Evolutionary conservation across 2,113 vertebrate genomes (phyloP).

Genomic region (Mormyrus lacerda): DNA sequence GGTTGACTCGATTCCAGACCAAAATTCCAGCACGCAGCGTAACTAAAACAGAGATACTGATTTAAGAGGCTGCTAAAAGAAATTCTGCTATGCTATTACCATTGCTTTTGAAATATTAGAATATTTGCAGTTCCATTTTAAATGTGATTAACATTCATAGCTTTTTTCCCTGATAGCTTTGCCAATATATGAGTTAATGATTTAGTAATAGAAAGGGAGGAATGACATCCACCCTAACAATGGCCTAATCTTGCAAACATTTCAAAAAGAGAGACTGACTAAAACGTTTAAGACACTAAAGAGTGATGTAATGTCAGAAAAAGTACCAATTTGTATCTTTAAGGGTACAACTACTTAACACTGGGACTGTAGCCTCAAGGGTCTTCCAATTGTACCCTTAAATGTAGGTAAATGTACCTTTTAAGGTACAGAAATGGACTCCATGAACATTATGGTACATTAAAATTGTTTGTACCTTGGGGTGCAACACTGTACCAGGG

Average conservation of each 20-base stretch:
- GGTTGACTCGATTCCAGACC: background rate
- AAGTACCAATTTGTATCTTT: background rate
- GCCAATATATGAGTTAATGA: background rate
- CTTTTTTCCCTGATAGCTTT: background rate
- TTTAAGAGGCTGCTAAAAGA: background rate
- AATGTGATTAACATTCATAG: background rate
- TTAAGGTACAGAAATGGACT: background rate
- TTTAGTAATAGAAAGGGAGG: background rate
- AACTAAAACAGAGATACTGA: background rate
- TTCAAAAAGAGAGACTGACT: background rate
- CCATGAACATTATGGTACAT: background rate
- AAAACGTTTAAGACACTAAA: background rate
- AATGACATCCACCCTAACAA: background rate
- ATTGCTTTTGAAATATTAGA: background rate
- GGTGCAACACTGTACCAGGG: background rate
- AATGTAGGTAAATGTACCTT: background rate
- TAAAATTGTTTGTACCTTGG: background rate
- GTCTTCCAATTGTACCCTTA: background rate
- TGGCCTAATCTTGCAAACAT: constrained; percentile 1
- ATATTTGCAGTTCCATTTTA: background rate
- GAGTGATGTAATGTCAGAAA: background rate
- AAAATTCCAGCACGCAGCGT: background rate
- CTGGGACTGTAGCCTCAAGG: background rate
- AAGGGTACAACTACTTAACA: background rate
- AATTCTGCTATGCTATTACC: background rate